Conservation (phyloP, 2,113 vertebrate species). For the Puffinus mauretanicus region DNA sequence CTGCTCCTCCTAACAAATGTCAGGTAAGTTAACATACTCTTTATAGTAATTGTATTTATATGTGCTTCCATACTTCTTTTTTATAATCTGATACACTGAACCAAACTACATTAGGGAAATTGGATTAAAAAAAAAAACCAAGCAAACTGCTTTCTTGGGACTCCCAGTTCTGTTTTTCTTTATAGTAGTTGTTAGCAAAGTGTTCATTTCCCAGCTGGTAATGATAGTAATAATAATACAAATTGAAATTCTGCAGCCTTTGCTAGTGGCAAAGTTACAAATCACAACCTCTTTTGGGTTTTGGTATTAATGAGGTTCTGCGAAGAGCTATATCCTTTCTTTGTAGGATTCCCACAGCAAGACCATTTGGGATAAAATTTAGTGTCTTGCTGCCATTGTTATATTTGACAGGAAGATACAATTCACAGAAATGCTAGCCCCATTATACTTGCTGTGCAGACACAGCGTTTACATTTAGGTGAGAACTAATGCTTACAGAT, state of each 20-base stretch:
- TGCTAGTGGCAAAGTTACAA: background rate
- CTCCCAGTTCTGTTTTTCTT: background rate
- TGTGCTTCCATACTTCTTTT: background rate
- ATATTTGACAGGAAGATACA: background rate
- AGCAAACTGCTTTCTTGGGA: background rate
- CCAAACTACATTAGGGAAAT: background rate
- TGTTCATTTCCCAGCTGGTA: background rate
- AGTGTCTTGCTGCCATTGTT: background rate
- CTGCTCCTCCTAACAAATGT: background rate
- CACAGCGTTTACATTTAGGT: background rate
- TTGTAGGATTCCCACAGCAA: background rate
- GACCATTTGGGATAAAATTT: background rate
- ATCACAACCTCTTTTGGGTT: background rate
- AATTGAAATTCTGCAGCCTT: background rate
- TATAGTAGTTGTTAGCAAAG: background rate
- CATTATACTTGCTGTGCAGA: background rate
- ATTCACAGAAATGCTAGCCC: background rate
- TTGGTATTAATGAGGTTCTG: background rate
- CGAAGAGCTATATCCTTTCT: background rate
- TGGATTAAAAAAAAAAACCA: background rate
- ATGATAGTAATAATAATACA: background rate
- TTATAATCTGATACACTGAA: background rate
- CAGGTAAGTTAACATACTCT: background rate
- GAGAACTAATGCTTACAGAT: background rate
- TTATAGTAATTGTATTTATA: background rate